These are phyloP conservation scores for Dendrocincla fuliginosa DNA, from an alignment of 2,797 vertebrate species.

Conservation along the genomic window DNA sequence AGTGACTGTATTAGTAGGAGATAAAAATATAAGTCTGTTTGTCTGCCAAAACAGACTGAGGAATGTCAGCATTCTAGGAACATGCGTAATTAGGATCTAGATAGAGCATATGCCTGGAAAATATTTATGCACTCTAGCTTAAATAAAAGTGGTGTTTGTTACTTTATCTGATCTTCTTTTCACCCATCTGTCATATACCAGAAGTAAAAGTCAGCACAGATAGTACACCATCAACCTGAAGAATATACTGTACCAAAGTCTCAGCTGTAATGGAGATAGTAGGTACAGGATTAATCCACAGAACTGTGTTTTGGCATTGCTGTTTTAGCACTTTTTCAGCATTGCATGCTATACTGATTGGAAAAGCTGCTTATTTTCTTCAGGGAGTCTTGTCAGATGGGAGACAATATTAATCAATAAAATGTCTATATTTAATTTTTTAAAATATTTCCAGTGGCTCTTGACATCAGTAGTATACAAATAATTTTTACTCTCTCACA, in stretches of 20 bases:
- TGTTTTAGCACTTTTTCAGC: not conserved
- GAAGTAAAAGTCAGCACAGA: not conserved
- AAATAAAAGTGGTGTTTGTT: not conserved
- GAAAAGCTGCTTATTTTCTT: not conserved
- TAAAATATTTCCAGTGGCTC: not conserved
- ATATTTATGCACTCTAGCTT: not conserved
- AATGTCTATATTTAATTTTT: not conserved
- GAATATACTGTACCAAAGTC: not conserved
- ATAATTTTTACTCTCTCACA: not conserved
- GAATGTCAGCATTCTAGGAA: conserved; percentile 37
- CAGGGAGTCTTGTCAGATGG: not conserved
- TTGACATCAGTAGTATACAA: not conserved
- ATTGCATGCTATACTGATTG: not conserved
- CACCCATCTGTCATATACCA: not conserved
- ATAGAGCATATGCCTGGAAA: conserved; percentile 8
- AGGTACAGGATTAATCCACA: not conserved
- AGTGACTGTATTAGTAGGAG: not conserved
- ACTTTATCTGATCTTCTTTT: not conserved
- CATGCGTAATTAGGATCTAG: not conserved
- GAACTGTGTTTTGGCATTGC: not conserved
- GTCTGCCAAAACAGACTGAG: conserved; percentile 41
- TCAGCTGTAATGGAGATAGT: not conserved
- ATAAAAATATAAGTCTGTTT: conserved; percentile 16
- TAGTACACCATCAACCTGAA: not conserved
- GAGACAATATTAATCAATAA: not conserved